Conservation (phyloP, 2,113 vertebrate species). For the Brachionichthys hirsutus region DNA sequence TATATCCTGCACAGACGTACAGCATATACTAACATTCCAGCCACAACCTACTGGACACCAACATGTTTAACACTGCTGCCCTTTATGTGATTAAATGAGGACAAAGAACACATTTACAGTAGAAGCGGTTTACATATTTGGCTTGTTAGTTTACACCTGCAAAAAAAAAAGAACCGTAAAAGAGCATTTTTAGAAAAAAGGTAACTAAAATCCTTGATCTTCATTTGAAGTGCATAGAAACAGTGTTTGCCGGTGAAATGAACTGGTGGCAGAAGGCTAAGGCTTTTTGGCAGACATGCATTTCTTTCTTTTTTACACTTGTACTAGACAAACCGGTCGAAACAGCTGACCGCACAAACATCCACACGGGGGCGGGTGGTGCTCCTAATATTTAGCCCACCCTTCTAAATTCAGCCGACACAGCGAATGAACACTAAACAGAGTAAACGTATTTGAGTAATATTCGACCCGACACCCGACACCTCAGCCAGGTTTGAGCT, state of each 20-base stretch:
- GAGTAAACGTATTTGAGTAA: conserved; percentile 10
- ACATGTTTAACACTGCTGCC: background rate
- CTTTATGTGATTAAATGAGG: background rate
- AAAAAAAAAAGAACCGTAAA: background rate
- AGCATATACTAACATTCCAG: background rate
- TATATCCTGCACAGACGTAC: no score
- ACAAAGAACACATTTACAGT: background rate
- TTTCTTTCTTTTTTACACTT: no score
- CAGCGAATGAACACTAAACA: background rate
- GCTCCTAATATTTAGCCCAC: background rate
- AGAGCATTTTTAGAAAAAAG: conserved; percentile 1
- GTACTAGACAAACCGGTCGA: no score
- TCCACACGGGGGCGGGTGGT: no score
- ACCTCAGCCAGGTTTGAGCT: background rate
- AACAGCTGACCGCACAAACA: no score
- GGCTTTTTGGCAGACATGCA: no score
- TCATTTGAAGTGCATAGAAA: conserved; percentile 46
- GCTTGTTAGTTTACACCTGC: background rate
- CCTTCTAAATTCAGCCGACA: no score
- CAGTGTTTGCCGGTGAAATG: background rate
- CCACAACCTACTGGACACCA: background rate
- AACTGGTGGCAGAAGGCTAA: no score
- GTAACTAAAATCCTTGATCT: background rate
- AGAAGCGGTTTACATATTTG: conserved; percentile 3
- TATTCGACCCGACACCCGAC: background rate